Evolutionary conservation across 2,797 vertebrate genomes (phyloP).

Genomic region (Trachops cirrhosus): DNA sequence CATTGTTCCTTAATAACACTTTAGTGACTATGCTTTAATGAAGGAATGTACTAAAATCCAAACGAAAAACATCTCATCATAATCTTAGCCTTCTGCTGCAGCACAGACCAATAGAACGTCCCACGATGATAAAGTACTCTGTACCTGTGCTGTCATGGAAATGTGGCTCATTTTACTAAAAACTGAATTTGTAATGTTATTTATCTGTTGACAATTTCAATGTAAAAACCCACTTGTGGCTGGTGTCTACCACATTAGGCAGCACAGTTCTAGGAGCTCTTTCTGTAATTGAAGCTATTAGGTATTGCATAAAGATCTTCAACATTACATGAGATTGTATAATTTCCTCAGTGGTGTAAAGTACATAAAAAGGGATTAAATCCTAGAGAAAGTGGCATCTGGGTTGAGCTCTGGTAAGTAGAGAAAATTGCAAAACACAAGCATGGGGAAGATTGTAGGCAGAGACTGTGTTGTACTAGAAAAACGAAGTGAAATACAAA

Average conservation of each 20-base stretch:
- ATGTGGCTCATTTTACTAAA: background rate
- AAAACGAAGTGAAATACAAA: background rate
- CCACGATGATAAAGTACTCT: too few relatives aligned
- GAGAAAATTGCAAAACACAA: background rate
- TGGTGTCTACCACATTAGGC: background rate
- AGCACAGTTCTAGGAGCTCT: fast-evolving
- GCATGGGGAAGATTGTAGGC: background rate
- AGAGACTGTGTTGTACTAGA: background rate
- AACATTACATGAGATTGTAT: background rate
- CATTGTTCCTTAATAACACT: background rate
- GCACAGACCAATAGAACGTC: background rate
- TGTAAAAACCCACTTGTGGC: background rate
- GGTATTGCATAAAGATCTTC: background rate
- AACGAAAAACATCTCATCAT: background rate
- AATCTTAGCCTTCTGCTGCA: background rate
- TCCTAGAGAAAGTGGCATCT: background rate
- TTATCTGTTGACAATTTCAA: background rate
- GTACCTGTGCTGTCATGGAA: background rate
- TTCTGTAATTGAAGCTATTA: background rate
- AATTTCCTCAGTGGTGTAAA: background rate
- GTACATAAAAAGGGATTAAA: background rate
- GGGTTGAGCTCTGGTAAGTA: too few relatives aligned
- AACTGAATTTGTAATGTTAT: background rate
- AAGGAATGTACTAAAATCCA: background rate
- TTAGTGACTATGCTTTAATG: background rate